phyloP scores from a whole-genome alignment of 2,113 vertebrate species.

The Anoplopoma fimbria region DNA sequence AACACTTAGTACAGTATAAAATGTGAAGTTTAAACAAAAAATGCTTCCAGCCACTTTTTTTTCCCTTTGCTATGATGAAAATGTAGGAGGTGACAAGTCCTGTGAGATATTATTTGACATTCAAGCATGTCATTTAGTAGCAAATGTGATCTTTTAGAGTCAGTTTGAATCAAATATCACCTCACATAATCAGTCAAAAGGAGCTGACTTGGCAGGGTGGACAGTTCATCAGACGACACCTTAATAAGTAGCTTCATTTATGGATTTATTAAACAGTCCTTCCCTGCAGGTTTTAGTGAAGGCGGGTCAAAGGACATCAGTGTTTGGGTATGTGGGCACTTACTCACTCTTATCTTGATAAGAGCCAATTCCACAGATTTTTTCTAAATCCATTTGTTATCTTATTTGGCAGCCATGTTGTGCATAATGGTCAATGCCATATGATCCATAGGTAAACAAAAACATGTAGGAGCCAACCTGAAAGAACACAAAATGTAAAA shows the following conservation, averaged over 20 bases:
- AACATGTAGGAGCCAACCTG: not conserved
- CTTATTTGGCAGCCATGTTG: slow-evolving; percentile 52
- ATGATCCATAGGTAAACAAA: not conserved
- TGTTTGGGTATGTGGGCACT: slow-evolving; percentile 21
- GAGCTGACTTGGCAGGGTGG: slow-evolving; percentile 4
- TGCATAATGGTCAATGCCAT: not conserved
- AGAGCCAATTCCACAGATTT: slow-evolving; percentile 45
- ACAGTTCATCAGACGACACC: not conserved
- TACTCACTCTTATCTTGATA: slow-evolving; percentile 42
- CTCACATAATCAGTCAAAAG: not conserved
- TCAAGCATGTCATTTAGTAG: not conserved
- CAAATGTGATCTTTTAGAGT: not conserved
- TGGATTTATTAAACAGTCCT: not conserved
- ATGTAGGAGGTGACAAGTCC: no score
- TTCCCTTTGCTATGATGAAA: not conserved
- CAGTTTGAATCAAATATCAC: not conserved
- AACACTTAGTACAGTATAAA: not conserved
- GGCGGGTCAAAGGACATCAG: slow-evolving; percentile 9
- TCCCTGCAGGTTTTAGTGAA: slow-evolving; percentile 1
- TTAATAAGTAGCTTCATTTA: not conserved
- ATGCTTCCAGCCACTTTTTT: not conserved
- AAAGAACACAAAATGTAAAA: not conserved
- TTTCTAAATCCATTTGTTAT: slow-evolving; percentile 38
- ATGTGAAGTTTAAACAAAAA: not conserved
- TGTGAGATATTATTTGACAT: not conserved